Base-by-base conservation (phyloP, 2,797 vertebrate species). In the Phaenicophaeus curvirostris region DNA sequence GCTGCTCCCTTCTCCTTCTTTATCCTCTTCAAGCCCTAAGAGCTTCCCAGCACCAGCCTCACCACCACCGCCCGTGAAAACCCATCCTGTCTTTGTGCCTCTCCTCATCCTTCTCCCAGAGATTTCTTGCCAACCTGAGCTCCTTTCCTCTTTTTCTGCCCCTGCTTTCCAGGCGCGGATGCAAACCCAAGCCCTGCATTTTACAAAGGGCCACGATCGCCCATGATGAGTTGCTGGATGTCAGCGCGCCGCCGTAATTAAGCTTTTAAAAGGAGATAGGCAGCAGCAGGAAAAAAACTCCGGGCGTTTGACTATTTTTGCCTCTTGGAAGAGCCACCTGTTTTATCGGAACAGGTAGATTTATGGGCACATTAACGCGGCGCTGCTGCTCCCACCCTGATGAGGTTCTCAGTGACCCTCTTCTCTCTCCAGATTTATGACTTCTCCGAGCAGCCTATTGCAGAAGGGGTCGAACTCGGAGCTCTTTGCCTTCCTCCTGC, bases 371-470 rank as follows among this genome's bases (percentile, higher is more conserved):
- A 92, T 94, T 90, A 93, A 71, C 16, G 84, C 1, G 4, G 91
- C 73, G 79, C 94, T 87, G 95, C 94, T 66, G 94, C 95, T 94
- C 90, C 90, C 94, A 62, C 95, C 90, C 88, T 66, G 92, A 94
- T 87, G 95, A 91, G 95, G 75, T 61, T 93, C 94, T 88, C 94
- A 21, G 92, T 91, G 94, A 94, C 94, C 95, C 95, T 93, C 90
- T 90, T 69, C 85, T 82, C 79, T n/a, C 83, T 1, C 5, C 12
- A 85, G 95, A 96, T 94, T 94, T 85, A 95, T 23, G 92, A 5
- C 3, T 87, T 21, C 78, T 71, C 51, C 9, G 65, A 4, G 74
- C 85, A 61, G 73, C 17, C 69, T 41, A 8, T 1, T 37, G 85
- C 50, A 8, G 46, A 71, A 63, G 39, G 44, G 66, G 33, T 48